Percentiles rank a stretch among this genome's conserved stretches.
Evolutionary conservation across 2,888 invertebrate species (phyloP).

Genomic region (Xylota segnis): DNA sequence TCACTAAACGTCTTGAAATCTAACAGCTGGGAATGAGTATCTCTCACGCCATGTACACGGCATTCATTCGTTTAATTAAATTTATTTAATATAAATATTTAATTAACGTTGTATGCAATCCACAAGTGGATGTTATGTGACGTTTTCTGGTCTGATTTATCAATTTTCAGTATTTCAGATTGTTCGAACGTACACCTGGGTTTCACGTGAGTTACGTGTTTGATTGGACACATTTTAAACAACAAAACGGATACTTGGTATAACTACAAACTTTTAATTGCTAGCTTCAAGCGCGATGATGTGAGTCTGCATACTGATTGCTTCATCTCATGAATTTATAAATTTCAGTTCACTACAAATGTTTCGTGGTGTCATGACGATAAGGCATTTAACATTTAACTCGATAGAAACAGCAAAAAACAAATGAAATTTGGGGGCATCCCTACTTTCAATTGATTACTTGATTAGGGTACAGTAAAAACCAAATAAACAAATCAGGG

Average conservation of each 20-base stretch:
- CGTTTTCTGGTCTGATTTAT: neutral
- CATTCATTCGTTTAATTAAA: neutral
- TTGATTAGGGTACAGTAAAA: neutral
- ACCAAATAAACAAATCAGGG: neutral
- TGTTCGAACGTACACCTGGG: slow-evolving; percentile 13
- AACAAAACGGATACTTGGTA: neutral
- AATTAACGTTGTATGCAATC: neutral
- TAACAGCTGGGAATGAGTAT: neutral
- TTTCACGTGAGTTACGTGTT: slow-evolving; percentile 46
- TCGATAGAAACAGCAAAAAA: neutral
- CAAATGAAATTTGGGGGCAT: slow-evolving; percentile 8
- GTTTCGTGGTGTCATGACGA: slow-evolving; percentile 6
- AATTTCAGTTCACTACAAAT: neutral
- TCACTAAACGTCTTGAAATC: neutral
- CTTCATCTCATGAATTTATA: neutral
- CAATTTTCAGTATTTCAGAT: slow-evolving; percentile 9
- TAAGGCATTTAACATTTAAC: slow-evolving; percentile 10
- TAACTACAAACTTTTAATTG: neutral
- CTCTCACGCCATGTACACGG: neutral
- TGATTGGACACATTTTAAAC: neutral
- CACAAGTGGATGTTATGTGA: slow-evolving; percentile 5
- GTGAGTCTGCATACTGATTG: slow-evolving; percentile 27
- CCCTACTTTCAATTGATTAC: neutral
- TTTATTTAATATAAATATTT: slow-evolving; percentile 37
- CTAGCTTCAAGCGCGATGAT: slow-evolving; percentile 11